Evolutionary conservation across 2,113 vertebrate genomes (phyloP), one percentile per base, ranked within the genome.

Genomic region (Aspiorhynchus laticeps): DNA sequence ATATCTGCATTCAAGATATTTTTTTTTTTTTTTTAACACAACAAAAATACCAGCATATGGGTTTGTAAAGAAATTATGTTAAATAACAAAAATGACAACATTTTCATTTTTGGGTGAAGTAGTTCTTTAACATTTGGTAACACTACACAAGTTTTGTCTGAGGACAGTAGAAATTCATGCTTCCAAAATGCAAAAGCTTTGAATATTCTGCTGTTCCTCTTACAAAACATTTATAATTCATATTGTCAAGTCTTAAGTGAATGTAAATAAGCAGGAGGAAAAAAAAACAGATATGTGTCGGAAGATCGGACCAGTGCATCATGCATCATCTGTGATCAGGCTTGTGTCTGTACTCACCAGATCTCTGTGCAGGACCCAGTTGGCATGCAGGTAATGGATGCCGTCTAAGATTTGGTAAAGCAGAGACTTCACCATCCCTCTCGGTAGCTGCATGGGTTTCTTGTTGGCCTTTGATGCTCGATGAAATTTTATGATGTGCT

Each of bases 401-500:
- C 98, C 98, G 92, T 99, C 98, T 91, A 99, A 95, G 94, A 99
- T 99, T 96, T 99, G 98, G 96, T 99, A 99, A 11, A 99, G 96
- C 88, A 99, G 95, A 77, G 98, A 99, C 95, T 99, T 99, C 93
- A 99, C 98, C 98, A 99, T 99, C 92, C 98, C 97, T 93, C 98
- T 96, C 87, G 97, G 98, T 94, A 99, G 96, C 94, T 99, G 98
- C 96, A 99, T 97, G 81, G 98, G 98, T 94, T 99, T 99, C 95
- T 99, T 99, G 93, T 99, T 99, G 94, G 98, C 98, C 95, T 99
- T 99, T 92, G 98, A 99, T 83, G 98, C 98, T 96, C 98, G 96
- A 95, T 99, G 98, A 95, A 99, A 99, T 93, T 99, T 99, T 94
- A 99, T 99, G 94, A 99, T 99, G 94, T 99, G 98, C 98, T 99